Conservation (phyloP, 2,113 vertebrate genomes). For the Notothenia coriiceps region DNA sequence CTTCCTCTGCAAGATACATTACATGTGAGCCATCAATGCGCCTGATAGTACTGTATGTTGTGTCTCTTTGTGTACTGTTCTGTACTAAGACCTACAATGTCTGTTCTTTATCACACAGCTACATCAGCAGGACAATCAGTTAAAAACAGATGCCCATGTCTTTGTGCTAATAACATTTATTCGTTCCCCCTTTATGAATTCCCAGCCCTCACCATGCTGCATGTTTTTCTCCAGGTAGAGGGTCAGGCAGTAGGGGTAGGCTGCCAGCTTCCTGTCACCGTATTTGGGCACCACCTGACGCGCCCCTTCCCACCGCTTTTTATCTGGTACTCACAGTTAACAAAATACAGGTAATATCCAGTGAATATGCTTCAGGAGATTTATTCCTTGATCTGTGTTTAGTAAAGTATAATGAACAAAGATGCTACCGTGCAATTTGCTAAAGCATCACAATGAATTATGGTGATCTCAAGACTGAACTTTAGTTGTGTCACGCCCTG, state of each 20-base stretch:
- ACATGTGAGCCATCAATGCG: not conserved
- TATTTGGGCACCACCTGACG: constrained; percentile 59
- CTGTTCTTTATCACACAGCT: not conserved
- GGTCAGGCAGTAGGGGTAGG: constrained; percentile 72
- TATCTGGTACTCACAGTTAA: constrained; percentile 72
- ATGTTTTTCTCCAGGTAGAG: constrained; percentile 72
- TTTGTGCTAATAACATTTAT: no score
- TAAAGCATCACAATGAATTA: not conserved
- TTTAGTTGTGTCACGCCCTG: not conserved
- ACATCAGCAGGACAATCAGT: no score
- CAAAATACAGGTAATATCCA: not conserved
- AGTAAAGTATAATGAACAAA: not conserved
- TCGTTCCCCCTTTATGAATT: no score
- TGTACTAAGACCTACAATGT: not conserved
- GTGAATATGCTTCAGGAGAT: not conserved
- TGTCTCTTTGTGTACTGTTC: not conserved
- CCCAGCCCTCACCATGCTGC: constrained; percentile 46
- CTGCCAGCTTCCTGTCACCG: constrained; percentile 13
- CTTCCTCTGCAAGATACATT: constrained; percentile 55
- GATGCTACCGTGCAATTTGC: not conserved
- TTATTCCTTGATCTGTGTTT: not conserved
- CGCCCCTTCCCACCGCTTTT: constrained; percentile 64
- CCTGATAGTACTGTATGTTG: not conserved
- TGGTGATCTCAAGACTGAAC: not conserved
- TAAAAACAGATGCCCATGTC: no score